Evolutionary conservation across 1,140 invertebrate genomes (phyloP).

Genomic region (Micrasema longulum): DNA sequence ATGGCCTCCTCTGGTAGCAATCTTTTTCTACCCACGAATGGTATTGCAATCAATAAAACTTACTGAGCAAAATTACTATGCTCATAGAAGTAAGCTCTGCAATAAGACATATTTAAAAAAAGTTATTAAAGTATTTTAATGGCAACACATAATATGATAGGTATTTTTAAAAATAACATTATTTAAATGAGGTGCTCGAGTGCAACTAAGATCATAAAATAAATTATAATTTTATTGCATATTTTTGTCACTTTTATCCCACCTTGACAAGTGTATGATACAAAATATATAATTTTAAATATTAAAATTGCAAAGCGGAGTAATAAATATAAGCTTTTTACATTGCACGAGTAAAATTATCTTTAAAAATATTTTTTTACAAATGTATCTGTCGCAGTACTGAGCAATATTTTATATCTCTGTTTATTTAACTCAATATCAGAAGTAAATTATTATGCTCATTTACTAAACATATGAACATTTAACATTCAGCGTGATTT

Average conservation of each 20-base stretch:
- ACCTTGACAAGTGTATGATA: slow-evolving; percentile 16
- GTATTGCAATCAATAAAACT: too few species aligned
- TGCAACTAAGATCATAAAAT: too few species aligned
- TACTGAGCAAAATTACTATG: too few species aligned
- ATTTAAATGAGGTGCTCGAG: too few species aligned
- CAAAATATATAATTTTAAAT: slow-evolving; percentile 16
- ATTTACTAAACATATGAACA: not conserved
- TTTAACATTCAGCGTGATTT: not conserved
- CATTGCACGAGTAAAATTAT: slow-evolving; percentile 22
- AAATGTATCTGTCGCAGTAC: not conserved
- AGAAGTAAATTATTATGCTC: not conserved
- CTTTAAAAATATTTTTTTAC: not conserved
- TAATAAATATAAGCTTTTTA: slow-evolving; percentile 34
- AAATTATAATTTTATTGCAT: too few species aligned
- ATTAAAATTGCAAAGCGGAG: slow-evolving; percentile 15
- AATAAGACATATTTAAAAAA: too few species aligned
- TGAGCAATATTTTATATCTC: too few species aligned
- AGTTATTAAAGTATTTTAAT: not conserved
- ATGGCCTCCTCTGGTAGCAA: too few species aligned
- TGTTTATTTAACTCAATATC: too few species aligned
- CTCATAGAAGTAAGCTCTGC: too few species aligned
- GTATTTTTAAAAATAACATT: not conserved
- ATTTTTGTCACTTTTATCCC: too few species aligned
- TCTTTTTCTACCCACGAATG: too few species aligned
- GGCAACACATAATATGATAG: not conserved